Conservation (phyloP, 2,797 vertebrate genomes). For the Lagodon rhomboides region DNA sequence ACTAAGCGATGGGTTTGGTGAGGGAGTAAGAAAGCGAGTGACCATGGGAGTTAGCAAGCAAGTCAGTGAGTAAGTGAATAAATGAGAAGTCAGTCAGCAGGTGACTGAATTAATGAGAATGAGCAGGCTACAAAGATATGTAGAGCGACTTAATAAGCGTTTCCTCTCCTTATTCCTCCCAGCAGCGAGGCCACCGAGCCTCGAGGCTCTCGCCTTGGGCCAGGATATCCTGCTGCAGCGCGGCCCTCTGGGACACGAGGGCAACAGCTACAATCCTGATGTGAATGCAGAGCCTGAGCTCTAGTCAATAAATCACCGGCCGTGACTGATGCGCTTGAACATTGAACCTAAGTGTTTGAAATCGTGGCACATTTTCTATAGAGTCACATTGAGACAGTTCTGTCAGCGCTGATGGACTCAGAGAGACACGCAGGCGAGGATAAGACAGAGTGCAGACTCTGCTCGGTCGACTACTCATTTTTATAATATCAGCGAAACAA, state of each 20-base stretch:
- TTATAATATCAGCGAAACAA: not conserved
- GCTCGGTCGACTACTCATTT: not conserved
- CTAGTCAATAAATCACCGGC: slow-evolving; percentile 70
- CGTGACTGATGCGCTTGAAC: slow-evolving; percentile 74
- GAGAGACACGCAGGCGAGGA: not conserved
- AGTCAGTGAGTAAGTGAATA: not conserved
- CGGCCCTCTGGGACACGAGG: slow-evolving; percentile 50
- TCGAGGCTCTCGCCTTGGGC: slow-evolving; percentile 31
- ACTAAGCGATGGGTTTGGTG: not conserved
- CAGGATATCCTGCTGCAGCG: slow-evolving; percentile 57
- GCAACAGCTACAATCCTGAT: slow-evolving; percentile 39
- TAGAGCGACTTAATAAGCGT: slow-evolving; percentile 21
- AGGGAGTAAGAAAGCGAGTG: not conserved
- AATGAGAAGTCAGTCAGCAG: not conserved
- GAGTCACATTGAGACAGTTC: slow-evolving; percentile 51
- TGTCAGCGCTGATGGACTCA: slow-evolving; percentile 55
- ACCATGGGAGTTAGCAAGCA: not conserved
- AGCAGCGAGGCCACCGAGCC: slow-evolving; percentile 37
- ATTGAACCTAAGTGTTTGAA: slow-evolving; percentile 67
- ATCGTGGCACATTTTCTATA: slow-evolving; percentile 61
- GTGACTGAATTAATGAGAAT: not conserved
- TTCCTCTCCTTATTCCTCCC: slow-evolving; percentile 5
- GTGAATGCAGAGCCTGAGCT: slow-evolving; percentile 57
- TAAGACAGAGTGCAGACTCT: slow-evolving; percentile 4
- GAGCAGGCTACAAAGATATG: slow-evolving; percentile 3